Evolutionary conservation across 2,797 vertebrate species (phyloP), one percentile per base, ranked within the genome.

Genomic region (Spea hammondii): DNA sequence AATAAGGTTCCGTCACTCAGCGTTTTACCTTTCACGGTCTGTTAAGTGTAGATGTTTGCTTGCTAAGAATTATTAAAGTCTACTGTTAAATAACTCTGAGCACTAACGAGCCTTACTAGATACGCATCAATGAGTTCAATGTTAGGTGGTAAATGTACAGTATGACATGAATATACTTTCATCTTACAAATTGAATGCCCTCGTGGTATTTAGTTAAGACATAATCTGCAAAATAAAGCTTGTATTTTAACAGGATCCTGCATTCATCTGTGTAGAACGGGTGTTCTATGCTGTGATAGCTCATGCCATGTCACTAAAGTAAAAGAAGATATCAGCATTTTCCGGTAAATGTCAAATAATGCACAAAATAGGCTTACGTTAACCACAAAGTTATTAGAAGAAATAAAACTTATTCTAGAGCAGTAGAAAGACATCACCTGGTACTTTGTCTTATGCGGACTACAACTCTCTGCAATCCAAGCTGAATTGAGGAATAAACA

Each of bases 41-140:
- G 73, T 70, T 80, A 80, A 48, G 66, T 71, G 6, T 65, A 76
- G 79, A 71, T 65, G 67, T 75, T 71, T 71, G 68, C 79, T 80
- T 65, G 79, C 55, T 70, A 79, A 55, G 70, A 80, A 75, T 80
- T 75, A 71, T 80, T 80, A 80, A 80, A 80, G 71, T 80, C 67
- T 71, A 80, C 72, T 75, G 73, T 80, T 80, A 80, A 80, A 80
- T 80, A 80, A 80, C 67, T 75, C 70, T 76, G 67, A 76, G 67
- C 62, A 76, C 73, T 76, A 80, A 80, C 73, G 72, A 80, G 67
- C 72, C 67, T 55, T 65, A 66, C 73, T 70, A 44, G 67, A 48
- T 49, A 48, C 49, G 73, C 79, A 57, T 80, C 66, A 76, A 12
- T 71, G 67, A 55, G 6, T n/a, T 45, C 51, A 71, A 65, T 76